A percentile compares a stretch with the other conserved stretches of the same genome.
These are phyloP conservation scores for Papilio polytes DNA, from an alignment of 1,140 invertebrate genomes.

Conservation along the genomic window DNA sequence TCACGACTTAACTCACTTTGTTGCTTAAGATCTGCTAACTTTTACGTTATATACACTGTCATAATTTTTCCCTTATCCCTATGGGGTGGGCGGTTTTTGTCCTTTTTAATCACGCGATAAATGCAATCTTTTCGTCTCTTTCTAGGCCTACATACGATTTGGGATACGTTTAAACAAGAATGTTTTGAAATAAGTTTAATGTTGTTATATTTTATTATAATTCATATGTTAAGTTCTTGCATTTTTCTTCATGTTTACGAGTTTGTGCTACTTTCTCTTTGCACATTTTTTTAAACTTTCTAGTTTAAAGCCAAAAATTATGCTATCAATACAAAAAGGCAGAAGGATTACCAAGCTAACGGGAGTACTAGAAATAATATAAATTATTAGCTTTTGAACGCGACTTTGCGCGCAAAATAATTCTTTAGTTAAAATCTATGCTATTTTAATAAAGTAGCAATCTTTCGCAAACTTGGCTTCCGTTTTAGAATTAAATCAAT, in stretches of 20 bases:
- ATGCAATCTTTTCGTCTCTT: no score
- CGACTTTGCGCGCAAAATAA: no score
- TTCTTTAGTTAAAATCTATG: neutral
- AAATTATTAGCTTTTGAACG: no score
- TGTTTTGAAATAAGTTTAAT: neutral
- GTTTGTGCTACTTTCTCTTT: conserved; percentile 8
- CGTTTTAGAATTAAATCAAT: neutral
- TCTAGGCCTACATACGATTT: no score
- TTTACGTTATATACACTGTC: neutral
- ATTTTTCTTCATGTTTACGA: conserved; percentile 5
- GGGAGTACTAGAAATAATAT: neutral
- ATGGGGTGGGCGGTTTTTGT: no score
- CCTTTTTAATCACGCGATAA: no score
- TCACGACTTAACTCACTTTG: neutral
- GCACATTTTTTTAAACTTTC: neutral
- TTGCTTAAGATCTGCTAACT: neutral
- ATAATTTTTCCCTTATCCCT: no score
- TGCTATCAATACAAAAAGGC: neutral
- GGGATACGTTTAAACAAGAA: neutral
- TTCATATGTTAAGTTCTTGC: neutral
- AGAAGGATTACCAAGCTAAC: neutral
- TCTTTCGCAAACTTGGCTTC: neutral
- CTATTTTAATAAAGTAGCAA: neutral
- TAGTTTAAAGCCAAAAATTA: neutral
- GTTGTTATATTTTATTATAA: neutral